Conservation (phyloP, 2,113 vertebrate species). For the Apaloderma vittatum region DNA sequence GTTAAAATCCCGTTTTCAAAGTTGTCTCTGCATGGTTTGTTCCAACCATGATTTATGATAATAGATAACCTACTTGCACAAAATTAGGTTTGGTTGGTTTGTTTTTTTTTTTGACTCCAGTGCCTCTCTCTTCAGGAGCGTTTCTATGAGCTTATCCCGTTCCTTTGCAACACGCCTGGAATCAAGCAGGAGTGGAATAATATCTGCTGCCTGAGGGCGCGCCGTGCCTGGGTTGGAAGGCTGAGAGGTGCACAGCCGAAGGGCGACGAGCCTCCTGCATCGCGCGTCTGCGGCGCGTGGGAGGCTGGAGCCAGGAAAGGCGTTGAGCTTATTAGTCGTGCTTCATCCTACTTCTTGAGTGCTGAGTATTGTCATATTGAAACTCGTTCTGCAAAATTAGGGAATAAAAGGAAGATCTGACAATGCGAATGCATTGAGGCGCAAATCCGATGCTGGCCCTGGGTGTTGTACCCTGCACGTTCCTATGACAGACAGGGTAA, state of each 20-base stretch:
- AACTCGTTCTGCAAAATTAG: not conserved
- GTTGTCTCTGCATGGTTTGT: not conserved
- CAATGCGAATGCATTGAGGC: fast-evolving
- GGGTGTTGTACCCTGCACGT: fast-evolving
- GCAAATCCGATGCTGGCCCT: not conserved
- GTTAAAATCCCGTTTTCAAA: not conserved
- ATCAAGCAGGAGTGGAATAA: not conserved
- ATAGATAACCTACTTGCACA: not conserved
- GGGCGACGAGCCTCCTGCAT: not conserved
- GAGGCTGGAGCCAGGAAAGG: not conserved
- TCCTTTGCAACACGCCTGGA: not conserved
- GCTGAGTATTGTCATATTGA: not conserved
- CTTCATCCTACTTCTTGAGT: not conserved
- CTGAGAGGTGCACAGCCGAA: not conserved
- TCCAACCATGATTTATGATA: not conserved
- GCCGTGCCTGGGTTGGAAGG: not conserved
- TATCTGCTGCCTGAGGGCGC: not conserved
- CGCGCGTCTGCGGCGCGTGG: fast-evolving
- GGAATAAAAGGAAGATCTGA: not conserved
- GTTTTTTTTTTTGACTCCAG: not conserved
- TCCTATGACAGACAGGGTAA: not conserved
- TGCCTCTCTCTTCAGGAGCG: not conserved
- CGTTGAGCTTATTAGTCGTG: not conserved
- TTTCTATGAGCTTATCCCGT: not conserved
- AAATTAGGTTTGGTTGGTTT: not conserved